Evolutionary conservation across 2,113 vertebrate genomes (phyloP).

Genomic region (Cinclus mexicanus): DNA sequence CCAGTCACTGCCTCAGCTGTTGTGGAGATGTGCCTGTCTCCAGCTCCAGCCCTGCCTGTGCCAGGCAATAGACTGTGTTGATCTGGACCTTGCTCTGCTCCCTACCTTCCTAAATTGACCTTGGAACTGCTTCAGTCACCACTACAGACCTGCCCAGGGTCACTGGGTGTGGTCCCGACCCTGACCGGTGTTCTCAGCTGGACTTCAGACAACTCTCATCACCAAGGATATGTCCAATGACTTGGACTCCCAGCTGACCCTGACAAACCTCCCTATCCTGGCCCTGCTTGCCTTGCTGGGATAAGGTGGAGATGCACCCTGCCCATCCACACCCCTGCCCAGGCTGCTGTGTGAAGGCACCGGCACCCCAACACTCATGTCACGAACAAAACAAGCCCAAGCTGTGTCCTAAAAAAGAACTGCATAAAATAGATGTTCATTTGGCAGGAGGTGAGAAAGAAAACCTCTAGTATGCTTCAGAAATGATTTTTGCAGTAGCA

Average conservation of each 20-base stretch:
- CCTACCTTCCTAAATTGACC: not conserved
- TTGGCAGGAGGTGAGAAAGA: not conserved
- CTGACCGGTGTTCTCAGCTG: not conserved
- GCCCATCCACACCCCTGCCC: not conserved
- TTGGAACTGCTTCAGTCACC: not conserved
- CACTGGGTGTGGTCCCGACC: not conserved
- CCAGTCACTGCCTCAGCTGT: not conserved
- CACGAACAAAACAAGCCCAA: not conserved
- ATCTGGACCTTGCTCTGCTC: not conserved
- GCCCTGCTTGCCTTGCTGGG: not conserved
- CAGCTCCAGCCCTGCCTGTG: not conserved
- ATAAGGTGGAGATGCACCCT: not conserved
- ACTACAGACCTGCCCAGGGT: fast-evolving
- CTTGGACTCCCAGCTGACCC: not conserved
- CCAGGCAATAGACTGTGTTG: not conserved
- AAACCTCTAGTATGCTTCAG: not conserved
- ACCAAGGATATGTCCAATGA: fast-evolving
- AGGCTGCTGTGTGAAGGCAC: fast-evolving
- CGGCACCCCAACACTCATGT: not conserved
- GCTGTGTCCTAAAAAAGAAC: not conserved
- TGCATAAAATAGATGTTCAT: fast-evolving
- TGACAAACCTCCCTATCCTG: fast-evolving
- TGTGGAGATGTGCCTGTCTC: not conserved
- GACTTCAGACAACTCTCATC: not conserved
- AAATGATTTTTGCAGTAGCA: not conserved